Percentiles rank a stretch among this genome's conserved stretches.
phyloP scores from a whole-genome alignment of 2,888 invertebrate genomes.

The Macaria notata region DNA sequence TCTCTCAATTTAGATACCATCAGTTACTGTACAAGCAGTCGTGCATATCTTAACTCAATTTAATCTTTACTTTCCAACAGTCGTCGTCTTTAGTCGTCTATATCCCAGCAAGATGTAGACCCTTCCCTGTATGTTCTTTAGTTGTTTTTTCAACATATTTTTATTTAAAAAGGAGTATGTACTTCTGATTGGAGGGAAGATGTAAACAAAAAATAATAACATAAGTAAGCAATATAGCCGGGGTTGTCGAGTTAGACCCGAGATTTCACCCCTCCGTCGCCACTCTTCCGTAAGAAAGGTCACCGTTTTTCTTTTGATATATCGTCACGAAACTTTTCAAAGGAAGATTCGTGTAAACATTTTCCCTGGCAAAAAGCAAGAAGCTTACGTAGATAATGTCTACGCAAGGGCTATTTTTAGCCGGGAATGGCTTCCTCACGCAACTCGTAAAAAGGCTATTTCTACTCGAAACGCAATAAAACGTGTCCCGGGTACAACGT shows the following conservation, averaged over 20 bases:
- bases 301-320: slow-evolving; percentile 23
- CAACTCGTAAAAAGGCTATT: slow-evolving; percentile 58
- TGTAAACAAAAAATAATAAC: slow-evolving; percentile 21
- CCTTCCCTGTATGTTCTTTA: too few species aligned
- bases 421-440: slow-evolving; percentile 40
- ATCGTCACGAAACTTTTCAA: slow-evolving; percentile 24
- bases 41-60: too few species aligned
- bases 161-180: too few species aligned
- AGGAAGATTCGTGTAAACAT: slow-evolving; percentile 25
- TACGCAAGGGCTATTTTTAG: slow-evolving; percentile 41
- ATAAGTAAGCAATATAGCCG: slow-evolving; percentile 8
- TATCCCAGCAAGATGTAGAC: too few species aligned
- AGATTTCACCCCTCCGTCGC: slow-evolving; percentile 23
- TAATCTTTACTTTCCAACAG: too few species aligned
- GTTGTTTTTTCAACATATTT: too few species aligned
- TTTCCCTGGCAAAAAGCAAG: slow-evolving; percentile 4
- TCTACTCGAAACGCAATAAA: slow-evolving; percentile 54
- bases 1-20: slow-evolving; percentile 14
- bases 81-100: too few species aligned
- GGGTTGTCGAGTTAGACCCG: slow-evolving; percentile 1
- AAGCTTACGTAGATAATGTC: slow-evolving; percentile 29
- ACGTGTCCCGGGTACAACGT: slow-evolving; percentile 47
- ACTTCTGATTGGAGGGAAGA: background rate
- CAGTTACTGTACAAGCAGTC: background rate
- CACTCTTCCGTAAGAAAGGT: slow-evolving; percentile 25